Evolutionary conservation across 2,888 invertebrate species (phyloP).

Genomic region (Arrhopalites spinosus): DNA sequence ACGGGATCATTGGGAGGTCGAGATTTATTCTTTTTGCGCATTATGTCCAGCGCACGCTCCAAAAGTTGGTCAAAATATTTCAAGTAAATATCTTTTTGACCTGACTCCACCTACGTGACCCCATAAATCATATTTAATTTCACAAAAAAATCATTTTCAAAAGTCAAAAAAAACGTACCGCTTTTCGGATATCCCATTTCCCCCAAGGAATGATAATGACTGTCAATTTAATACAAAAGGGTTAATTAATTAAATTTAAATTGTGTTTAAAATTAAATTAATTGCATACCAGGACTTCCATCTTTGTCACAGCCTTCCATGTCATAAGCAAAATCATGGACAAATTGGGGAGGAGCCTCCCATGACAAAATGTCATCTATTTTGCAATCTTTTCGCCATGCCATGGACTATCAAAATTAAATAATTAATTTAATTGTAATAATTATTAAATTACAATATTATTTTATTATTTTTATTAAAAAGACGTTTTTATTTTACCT

Average conservation of each 20-base stretch:
- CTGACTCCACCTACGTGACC: no score
- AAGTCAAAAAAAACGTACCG: no score
- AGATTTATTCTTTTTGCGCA: constrained; percentile 20
- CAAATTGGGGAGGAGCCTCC: constrained; percentile 37
- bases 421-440: not conserved
- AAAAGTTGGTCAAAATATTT: constrained; percentile 35
- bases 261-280: not conserved
- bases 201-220: constrained; percentile 44
- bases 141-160: no score
- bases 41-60: constrained; percentile 18
- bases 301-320: constrained; percentile 22
- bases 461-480: no score
- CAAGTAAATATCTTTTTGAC: constrained; percentile 41
- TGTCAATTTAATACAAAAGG: not conserved
- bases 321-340: constrained; percentile 24
- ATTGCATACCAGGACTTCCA: not conserved
- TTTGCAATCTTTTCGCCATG: constrained; percentile 10
- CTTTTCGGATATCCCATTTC: constrained; percentile 48
- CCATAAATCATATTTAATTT: no score
- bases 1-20: constrained; percentile 27
- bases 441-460: not conserved
- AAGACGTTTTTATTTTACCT: constrained; percentile 34
- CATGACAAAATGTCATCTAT: constrained; percentile 13
- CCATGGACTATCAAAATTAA: constrained; percentile 17
- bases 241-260: not conserved